These are phyloP conservation scores for Rhinolophus sinicus DNA, from an alignment of 2,113 vertebrate species.

Conservation along the genomic window DNA sequence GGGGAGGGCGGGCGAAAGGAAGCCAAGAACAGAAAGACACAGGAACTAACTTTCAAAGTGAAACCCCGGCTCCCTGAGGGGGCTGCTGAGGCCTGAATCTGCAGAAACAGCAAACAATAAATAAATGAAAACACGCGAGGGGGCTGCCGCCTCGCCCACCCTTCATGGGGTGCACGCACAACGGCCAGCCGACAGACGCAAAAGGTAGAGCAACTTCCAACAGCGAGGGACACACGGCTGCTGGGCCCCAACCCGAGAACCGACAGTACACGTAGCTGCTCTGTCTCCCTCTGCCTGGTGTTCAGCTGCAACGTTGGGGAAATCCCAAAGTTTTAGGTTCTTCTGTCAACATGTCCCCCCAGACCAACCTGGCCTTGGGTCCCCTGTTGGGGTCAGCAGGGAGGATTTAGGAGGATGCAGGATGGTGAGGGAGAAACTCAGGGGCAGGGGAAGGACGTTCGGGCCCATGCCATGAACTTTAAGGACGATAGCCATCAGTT, in stretches of 20 bases:
- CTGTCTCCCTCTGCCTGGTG: background rate
- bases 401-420: background rate
- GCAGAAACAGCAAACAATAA: slow-evolving; percentile 93
- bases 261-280: accelerated
- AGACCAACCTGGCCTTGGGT: background rate
- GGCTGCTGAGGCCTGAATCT: slow-evolving; percentile 98
- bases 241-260: background rate
- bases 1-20: slow-evolving; percentile 67
- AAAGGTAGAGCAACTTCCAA: background rate
- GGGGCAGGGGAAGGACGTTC: background rate
- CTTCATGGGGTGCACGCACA: background rate
- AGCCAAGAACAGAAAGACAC: slow-evolving; percentile 90
- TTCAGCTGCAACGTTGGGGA: accelerated
- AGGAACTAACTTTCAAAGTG: slow-evolving; percentile 98
- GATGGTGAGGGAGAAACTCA: background rate
- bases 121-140: slow-evolving; percentile 84
- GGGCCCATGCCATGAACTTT: background rate
- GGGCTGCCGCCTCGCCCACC: background rate
- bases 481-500: background rate
- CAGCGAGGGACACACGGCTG: accelerated
- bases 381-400: background rate
- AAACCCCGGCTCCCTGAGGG: slow-evolving; percentile 97
- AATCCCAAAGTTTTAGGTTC: background rate
- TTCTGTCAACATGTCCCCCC: accelerated
- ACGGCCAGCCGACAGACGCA: background rate